Conservation (phyloP, 2,797 vertebrate genomes). For the Poeciliopsis presidionis region DNA sequence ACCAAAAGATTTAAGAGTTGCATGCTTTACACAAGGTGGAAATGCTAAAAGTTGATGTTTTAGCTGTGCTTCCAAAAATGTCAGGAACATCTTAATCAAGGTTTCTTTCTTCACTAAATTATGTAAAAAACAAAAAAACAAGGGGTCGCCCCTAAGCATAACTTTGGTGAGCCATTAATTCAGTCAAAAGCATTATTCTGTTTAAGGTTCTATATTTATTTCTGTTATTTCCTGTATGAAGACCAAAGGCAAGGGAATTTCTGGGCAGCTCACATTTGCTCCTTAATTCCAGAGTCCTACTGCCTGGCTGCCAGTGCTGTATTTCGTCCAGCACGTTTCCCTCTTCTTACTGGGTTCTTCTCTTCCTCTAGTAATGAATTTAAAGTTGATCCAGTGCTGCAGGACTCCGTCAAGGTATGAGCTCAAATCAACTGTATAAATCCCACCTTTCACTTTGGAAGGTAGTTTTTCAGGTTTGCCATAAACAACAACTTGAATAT, state of each 20-base stretch:
- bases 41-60: background rate
- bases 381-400: background rate
- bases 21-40: background rate
- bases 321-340: background rate
- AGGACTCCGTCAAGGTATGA: background rate
- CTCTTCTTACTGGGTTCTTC: background rate
- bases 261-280: background rate
- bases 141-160: background rate
- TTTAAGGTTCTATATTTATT: background rate
- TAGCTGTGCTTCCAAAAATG: background rate
- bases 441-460: background rate
- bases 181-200: background rate
- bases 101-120: background rate
- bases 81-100: background rate
- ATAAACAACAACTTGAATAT: background rate
- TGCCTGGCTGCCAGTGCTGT: background rate
- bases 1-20: background rate
- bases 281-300: constrained; percentile 1
- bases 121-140: background rate
- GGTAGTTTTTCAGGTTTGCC: background rate
- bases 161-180: background rate
- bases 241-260: background rate
- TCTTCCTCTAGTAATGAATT: background rate
- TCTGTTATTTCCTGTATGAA: background rate
- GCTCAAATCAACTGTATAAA: background rate